phyloP scores from a whole-genome alignment of 2,888 invertebrate genomes.

The Ectemnius continuus region DNA sequence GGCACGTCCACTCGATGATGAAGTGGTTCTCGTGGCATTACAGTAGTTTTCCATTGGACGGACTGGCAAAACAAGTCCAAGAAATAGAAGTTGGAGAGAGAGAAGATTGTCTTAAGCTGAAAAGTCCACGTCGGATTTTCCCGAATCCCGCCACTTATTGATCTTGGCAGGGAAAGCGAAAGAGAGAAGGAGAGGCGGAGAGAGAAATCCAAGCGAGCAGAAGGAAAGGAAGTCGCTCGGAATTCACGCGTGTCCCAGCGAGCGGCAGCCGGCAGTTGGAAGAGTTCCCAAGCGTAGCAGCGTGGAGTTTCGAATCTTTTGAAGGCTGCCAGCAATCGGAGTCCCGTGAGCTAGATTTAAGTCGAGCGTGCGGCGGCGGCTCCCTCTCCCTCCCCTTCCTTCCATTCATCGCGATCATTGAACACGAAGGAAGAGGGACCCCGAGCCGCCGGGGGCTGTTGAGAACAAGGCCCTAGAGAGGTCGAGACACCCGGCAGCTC shows the following conservation, averaged over 20 bases:
- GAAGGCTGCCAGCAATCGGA: conserved; percentile 3
- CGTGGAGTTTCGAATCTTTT: too few relatives aligned
- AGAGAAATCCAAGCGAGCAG: conserved; percentile 15
- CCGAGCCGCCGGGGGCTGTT: conserved; percentile 17
- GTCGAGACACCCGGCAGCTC: too few relatives aligned
- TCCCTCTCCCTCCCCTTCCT: conserved; percentile 5
- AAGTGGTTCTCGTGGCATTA: too few relatives aligned
- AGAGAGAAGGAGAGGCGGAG: not conserved
- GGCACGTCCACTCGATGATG: too few relatives aligned
- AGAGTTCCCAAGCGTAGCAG: too few relatives aligned
- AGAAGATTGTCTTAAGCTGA: not conserved
- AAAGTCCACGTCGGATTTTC: not conserved
- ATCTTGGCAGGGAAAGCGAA: conserved; percentile 3
- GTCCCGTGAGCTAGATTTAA: conserved; percentile 26
- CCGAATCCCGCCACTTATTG: not conserved
- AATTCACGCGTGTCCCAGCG: too few relatives aligned
- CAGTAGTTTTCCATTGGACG: too few relatives aligned
- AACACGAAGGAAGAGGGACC: conserved; percentile 37
- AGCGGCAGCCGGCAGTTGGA: too few relatives aligned
- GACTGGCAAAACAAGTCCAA: too few relatives aligned
- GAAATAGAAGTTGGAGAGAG: too few relatives aligned
- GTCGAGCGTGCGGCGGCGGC: not conserved
- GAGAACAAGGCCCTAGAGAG: conserved; percentile 32
- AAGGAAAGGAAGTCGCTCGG: conserved; percentile 10
- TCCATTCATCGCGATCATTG: conserved; percentile 39